These are phyloP conservation scores for Melanophora roralis DNA, from an alignment of 2,888 invertebrate species.

Conservation along the genomic window DNA sequence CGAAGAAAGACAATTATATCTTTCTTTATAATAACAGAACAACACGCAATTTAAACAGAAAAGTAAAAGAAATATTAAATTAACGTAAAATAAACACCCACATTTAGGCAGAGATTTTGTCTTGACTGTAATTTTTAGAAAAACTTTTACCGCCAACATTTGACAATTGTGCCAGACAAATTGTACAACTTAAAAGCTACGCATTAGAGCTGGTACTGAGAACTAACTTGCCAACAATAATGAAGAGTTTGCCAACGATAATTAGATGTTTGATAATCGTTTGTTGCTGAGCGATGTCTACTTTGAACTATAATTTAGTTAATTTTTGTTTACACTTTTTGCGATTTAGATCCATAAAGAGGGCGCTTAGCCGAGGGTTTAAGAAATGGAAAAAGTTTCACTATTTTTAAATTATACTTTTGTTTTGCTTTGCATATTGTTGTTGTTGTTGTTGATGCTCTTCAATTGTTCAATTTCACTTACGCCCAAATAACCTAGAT, in stretches of 20 bases:
- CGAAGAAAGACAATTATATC: background rate
- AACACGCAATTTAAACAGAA: background rate
- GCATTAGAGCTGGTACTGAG: background rate
- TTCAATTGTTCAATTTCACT: conserved; percentile 60
- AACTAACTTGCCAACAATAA: background rate
- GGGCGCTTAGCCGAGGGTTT: conserved; percentile 6
- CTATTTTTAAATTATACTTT: conserved; percentile 40
- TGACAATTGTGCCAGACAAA: background rate
- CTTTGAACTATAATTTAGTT: conserved; percentile 53
- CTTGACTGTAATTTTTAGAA: conserved; percentile 10
- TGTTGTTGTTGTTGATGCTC: background rate
- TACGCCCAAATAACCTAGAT: conserved; percentile 62
- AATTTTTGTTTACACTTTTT: conserved; percentile 44
- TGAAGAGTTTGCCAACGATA: conserved; percentile 5
- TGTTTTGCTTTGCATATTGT: background rate
- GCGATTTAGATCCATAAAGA: background rate
- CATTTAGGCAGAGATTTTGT: conserved; percentile 3
- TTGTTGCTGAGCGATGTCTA: conserved; percentile 12
- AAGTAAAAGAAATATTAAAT: background rate
- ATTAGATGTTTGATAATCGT: conserved; percentile 36
- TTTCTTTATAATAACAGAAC: background rate
- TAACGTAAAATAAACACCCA: conserved; percentile 29
- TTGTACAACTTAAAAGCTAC: background rate
- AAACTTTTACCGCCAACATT: background rate
- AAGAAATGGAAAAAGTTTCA: conserved; percentile 41